Conservation (phyloP, 2,888 invertebrate genomes). For the Leucophora obtusa region DNA sequence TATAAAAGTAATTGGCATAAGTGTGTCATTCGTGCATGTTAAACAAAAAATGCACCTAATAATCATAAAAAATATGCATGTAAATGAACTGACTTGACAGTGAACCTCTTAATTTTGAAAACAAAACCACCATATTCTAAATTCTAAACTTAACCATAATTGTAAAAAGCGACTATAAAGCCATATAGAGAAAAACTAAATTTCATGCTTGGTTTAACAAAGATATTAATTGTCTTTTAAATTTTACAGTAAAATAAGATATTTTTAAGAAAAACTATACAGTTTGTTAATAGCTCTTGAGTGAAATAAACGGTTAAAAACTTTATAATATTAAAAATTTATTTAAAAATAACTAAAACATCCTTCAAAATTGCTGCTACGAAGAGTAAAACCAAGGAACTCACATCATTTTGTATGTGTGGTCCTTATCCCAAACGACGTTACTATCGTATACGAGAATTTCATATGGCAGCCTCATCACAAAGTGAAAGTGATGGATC, state of each 20-base stretch:
- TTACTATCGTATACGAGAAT: slow-evolving; percentile 74
- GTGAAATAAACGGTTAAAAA: slow-evolving; percentile 5
- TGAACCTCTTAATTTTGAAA: slow-evolving; percentile 60
- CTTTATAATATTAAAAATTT: neutral
- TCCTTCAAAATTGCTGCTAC: slow-evolving; percentile 76
- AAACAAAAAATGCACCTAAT: slow-evolving; percentile 35
- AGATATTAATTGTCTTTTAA: slow-evolving; percentile 29
- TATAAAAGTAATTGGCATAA: slow-evolving; percentile 15
- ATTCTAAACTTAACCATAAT: slow-evolving; percentile 23
- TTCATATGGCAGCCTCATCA: slow-evolving; percentile 71
- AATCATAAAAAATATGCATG: slow-evolving; percentile 25
- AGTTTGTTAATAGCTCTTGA: slow-evolving; percentile 38
- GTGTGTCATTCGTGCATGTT: slow-evolving; percentile 29
- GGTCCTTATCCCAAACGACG: slow-evolving; percentile 74
- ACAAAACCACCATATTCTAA: slow-evolving; percentile 55
- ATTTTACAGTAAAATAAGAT: slow-evolving; percentile 32
- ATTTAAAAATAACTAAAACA: slow-evolving; percentile 15
- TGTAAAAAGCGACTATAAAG: slow-evolving; percentile 19
- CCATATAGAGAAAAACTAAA: slow-evolving; percentile 67
- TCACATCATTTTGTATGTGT: slow-evolving; percentile 75
- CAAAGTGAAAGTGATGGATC: slow-evolving; percentile 72
- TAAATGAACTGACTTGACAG: slow-evolving; percentile 69
- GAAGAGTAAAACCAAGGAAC: slow-evolving; percentile 70
- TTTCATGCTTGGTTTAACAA: slow-evolving; percentile 70
- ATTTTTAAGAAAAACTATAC: slow-evolving; percentile 18